phyloP scores from a whole-genome alignment of 1,140 invertebrate genomes.

The Heliconius hermathena region DNA sequence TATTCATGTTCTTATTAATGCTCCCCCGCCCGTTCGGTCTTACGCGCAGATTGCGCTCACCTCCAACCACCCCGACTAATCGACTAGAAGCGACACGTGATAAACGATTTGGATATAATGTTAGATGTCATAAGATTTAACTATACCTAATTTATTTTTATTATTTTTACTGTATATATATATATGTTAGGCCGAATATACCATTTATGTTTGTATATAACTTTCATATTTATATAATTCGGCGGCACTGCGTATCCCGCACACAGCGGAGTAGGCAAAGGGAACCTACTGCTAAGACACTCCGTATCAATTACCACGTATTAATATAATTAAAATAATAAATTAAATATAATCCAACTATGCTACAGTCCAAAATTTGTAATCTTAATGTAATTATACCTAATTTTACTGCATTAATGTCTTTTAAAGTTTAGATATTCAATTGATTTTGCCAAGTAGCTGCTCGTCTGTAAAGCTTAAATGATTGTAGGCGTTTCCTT shows the following conservation, averaged over 20 bases:
- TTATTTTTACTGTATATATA: not conserved
- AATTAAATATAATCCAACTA: too few species aligned
- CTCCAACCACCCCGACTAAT: constrained; percentile 60
- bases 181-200: too few species aligned
- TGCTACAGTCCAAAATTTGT: too few species aligned
- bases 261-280: too few species aligned
- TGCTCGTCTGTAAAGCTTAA: not conserved
- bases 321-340: not conserved
- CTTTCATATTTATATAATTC: not conserved
- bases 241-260: too few species aligned
- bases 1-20: constrained; percentile 74
- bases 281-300: too few species aligned
- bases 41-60: constrained; percentile 60
- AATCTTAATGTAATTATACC: too few species aligned
- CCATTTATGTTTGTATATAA: too few species aligned
- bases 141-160: not conserved
- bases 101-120: constrained; percentile 54
- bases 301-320: not conserved
- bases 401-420: not conserved
- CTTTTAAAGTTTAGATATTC: not conserved
- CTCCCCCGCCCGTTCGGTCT: constrained; percentile 45
- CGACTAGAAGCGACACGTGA: constrained; percentile 75
- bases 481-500: constrained; percentile 17
- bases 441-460: not conserved
- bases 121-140: not conserved